A percentile compares a stretch with the other conserved stretches of the same genome.
Evolutionary conservation across 2,888 invertebrate species (phyloP).

Genomic region (Shargacucullia verbasci): DNA sequence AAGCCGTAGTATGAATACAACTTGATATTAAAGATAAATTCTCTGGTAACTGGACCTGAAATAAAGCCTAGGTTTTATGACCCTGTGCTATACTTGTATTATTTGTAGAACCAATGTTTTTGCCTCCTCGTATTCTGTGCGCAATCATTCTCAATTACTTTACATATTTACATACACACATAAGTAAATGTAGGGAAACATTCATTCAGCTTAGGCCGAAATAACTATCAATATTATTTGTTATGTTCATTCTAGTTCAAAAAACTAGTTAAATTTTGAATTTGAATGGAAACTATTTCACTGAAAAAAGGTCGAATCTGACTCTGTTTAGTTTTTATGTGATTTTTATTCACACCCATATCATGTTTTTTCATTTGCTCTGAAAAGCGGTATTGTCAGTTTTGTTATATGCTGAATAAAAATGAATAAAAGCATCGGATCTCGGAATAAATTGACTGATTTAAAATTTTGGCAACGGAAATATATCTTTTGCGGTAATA

Average conservation of each 20-base stretch:
- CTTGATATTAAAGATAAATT: conserved; percentile 42
- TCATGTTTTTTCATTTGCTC: conserved; percentile 11
- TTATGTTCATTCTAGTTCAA: too few species aligned
- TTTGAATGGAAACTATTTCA: conserved; percentile 6
- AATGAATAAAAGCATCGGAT: conserved; percentile 12
- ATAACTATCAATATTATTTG: conserved; percentile 9
- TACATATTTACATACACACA: too few species aligned
- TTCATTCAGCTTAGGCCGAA: neutral
- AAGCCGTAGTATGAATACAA: conserved; percentile 32
- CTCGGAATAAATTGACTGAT: neutral
- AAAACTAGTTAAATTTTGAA: too few species aligned
- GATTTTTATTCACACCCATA: conserved; percentile 12
- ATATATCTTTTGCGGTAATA: too few species aligned
- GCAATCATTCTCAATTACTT: too few species aligned
- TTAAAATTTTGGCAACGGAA: too few species aligned
- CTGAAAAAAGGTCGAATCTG: neutral
- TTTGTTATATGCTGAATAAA: conserved; percentile 20
- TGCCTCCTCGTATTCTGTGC: too few species aligned
- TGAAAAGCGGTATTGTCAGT: conserved; percentile 11
- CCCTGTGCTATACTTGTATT: conserved; percentile 3
- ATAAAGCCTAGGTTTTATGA: conserved; percentile 34
- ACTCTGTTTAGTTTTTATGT: conserved; percentile 13
- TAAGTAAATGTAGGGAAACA: too few species aligned
- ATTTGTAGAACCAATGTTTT: conserved; percentile 4
- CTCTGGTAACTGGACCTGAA: conserved; percentile 21